These are phyloP conservation scores for Baryphthengus martii DNA, from an alignment of 2,113 vertebrate genomes.

Conservation along the genomic window DNA sequence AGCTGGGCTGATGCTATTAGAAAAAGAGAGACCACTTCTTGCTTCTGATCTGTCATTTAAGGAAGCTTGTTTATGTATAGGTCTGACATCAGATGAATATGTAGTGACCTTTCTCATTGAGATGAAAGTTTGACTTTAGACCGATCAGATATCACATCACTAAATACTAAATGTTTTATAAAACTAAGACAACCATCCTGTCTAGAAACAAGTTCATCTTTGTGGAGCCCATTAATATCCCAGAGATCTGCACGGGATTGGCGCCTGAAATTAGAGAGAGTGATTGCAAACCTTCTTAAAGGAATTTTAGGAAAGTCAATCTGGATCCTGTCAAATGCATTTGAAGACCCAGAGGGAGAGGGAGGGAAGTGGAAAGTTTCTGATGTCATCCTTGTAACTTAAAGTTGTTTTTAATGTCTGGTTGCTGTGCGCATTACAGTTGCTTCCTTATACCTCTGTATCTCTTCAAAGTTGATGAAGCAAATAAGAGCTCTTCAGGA, in stretches of 20 bases:
- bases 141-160: constrained; percentile 4
- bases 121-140: constrained; percentile 40
- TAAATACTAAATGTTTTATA: not conserved
- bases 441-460: not conserved
- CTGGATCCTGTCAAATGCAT: not conserved
- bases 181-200: not conserved
- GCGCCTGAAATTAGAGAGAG: not conserved
- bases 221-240: not conserved
- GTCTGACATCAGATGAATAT: constrained; percentile 43
- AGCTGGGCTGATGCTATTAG: constrained; percentile 52
- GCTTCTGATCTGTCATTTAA: constrained; percentile 48
- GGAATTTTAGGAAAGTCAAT: not conserved
- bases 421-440: not conserved
- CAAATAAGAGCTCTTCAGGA: not conserved
- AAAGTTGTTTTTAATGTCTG: not conserved
- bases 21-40: constrained; percentile 39
- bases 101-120: constrained; percentile 39
- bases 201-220: constrained; percentile 6
- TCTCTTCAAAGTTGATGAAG: not conserved
- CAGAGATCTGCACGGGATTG: fast-evolving
- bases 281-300: not conserved
- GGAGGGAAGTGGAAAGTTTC: not conserved
- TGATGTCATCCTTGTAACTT: not conserved
- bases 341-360: not conserved
- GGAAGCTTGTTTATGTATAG: constrained; percentile 45